Evolutionary conservation across 1,140 invertebrate species (phyloP).

Genomic region (Cyphomyrmex costatus): DNA sequence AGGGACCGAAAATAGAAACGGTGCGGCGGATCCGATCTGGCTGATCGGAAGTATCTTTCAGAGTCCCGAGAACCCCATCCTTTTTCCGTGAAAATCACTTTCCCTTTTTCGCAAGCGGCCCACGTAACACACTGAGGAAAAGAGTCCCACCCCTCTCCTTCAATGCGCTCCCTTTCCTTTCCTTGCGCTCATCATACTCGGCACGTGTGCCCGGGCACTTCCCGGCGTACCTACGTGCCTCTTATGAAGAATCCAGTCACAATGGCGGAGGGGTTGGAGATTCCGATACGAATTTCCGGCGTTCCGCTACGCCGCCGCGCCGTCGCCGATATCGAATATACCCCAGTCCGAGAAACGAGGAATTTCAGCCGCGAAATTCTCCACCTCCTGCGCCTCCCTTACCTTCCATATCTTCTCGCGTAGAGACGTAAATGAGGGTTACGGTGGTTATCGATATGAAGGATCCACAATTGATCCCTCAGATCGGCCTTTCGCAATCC

Average conservation of each 20-base stretch:
- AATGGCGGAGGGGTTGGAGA: conserved; percentile 18
- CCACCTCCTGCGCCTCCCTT: neutral
- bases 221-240: conserved; percentile 51
- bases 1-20: conserved; percentile 63
- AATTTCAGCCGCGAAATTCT: conserved; percentile 51
- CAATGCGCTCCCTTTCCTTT: conserved; percentile 16
- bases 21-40: conserved; percentile 11
- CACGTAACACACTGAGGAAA: conserved; percentile 59
- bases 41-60: conserved; percentile 61
- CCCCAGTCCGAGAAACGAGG: conserved; percentile 52
- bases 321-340: conserved; percentile 45
- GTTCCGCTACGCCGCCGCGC: conserved; percentile 16
- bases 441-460: conserved; percentile 40
- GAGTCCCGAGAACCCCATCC: conserved; percentile 3
- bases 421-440: conserved; percentile 34
- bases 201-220: conserved; percentile 54
- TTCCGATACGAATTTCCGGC: conserved; percentile 61
- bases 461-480: neutral
- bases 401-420: neutral
- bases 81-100: conserved; percentile 68
- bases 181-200: conserved; percentile 6
- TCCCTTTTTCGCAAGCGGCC: conserved; percentile 67
- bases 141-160: neutral
- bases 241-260: conserved; percentile 54
- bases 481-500: neutral